These are phyloP conservation scores for Hydropsyche betteni DNA, from an alignment of 2,888 invertebrate species.

Conservation along the genomic window DNA sequence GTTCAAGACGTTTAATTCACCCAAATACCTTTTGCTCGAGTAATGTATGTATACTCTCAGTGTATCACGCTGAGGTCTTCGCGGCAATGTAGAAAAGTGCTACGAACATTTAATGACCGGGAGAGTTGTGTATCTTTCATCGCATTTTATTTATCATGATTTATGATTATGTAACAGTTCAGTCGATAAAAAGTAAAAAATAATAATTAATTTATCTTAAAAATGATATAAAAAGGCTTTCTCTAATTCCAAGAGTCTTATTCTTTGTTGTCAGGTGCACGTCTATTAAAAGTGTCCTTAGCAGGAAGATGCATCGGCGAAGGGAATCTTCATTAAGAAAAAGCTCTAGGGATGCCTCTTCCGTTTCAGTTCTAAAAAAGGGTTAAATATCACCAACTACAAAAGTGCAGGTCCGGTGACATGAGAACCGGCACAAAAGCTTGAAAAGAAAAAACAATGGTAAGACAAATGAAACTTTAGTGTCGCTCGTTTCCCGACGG, in stretches of 20 bases:
- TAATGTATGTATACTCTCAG: slow-evolving; percentile 23
- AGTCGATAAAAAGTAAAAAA: too few species aligned
- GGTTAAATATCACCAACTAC: slow-evolving; percentile 7
- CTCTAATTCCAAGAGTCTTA: not conserved
- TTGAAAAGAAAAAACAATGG: not conserved
- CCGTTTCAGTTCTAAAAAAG: not conserved
- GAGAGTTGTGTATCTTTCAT: not conserved
- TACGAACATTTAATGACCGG: not conserved
- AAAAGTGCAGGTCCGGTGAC: not conserved
- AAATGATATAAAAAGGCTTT: too few species aligned
- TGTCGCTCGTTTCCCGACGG: not conserved
- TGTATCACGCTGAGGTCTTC: slow-evolving; percentile 13
- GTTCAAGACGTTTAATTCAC: slow-evolving; percentile 46
- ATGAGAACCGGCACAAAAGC: slow-evolving; percentile 5
- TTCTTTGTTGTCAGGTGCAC: not conserved
- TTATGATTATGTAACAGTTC: too few species aligned
- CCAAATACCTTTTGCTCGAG: slow-evolving; percentile 34
- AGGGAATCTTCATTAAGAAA: slow-evolving; percentile 18
- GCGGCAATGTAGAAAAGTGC: slow-evolving; percentile 3
- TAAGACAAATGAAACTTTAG: slow-evolving; percentile 36
- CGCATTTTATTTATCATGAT: not conserved
- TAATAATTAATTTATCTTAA: too few species aligned
- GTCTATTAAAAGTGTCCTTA: too few species aligned
- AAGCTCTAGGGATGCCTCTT: not conserved
- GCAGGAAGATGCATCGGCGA: not conserved